phyloP scores from a whole-genome alignment of 2,797 vertebrate genomes.

The Lacerta bilineata region DNA sequence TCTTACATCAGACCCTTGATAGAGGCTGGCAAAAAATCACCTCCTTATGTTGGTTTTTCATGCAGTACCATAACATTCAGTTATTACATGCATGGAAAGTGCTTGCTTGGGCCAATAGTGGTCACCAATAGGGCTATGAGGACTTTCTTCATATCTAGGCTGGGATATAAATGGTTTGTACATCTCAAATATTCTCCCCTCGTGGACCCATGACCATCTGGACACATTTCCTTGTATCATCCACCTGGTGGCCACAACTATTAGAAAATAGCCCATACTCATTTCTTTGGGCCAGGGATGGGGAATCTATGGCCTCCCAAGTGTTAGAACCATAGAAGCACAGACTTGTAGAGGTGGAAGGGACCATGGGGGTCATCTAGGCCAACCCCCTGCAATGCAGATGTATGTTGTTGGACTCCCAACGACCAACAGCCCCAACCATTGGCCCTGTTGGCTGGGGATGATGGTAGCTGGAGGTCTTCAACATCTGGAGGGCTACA shows the following conservation, averaged over 20 bases:
- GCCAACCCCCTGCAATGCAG: no score
- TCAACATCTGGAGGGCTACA: no score
- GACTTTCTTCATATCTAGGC: background rate
- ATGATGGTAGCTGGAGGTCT: no score
- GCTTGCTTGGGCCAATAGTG: background rate
- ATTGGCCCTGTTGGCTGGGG: no score
- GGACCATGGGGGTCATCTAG: no score
- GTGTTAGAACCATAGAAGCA: no score
- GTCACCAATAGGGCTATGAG: background rate
- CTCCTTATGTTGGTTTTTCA: background rate
- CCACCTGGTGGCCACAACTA: background rate
- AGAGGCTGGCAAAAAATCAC: background rate
- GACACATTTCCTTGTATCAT: background rate
- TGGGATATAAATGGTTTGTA: background rate
- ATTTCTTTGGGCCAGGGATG: background rate
- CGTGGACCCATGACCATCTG: background rate
- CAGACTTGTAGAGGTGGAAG: no score
- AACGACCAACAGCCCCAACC: no score
- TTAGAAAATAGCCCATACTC: background rate
- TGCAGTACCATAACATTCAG: background rate
- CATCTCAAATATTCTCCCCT: background rate
- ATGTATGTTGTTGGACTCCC: no score
- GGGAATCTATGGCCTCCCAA: no score
- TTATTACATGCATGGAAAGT: background rate
- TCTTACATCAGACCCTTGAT: background rate